These are phyloP conservation scores for Dioctria linearis DNA, from an alignment of 2,888 invertebrate species.

Conservation along the genomic window DNA sequence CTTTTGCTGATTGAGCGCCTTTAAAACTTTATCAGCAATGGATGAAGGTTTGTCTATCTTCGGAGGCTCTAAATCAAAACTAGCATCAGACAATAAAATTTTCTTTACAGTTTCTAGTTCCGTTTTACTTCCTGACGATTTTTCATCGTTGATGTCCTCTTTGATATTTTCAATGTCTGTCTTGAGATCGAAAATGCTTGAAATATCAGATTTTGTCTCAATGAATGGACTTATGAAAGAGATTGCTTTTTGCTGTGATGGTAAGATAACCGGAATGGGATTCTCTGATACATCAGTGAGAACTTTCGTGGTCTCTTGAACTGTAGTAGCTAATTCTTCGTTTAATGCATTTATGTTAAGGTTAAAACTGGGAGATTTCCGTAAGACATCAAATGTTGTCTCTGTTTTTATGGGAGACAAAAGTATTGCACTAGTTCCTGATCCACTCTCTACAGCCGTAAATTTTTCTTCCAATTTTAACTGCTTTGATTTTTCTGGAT, in stretches of 20 bases:
- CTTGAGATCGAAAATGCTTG: constrained; percentile 68
- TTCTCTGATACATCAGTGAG: constrained; percentile 64
- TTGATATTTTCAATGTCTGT: constrained; percentile 65
- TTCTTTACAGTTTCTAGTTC: constrained; percentile 69
- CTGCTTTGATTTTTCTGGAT: constrained; percentile 54
- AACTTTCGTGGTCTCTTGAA: constrained; percentile 68
- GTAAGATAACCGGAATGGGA: constrained; percentile 11
- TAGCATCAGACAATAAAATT: constrained; percentile 66
- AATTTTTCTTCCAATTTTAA: constrained; percentile 59
- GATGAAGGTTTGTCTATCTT: constrained; percentile 72
- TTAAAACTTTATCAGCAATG: constrained; percentile 77
- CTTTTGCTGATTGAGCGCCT: constrained; percentile 75
- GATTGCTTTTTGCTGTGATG: constrained; percentile 36
- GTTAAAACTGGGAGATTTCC: constrained; percentile 70
- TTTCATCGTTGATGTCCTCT: constrained; percentile 58
- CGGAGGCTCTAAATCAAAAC: constrained; percentile 67
- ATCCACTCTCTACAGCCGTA: constrained; percentile 24
- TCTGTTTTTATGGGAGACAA: constrained; percentile 64
- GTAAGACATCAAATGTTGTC: constrained; percentile 72
- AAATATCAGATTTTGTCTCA: constrained; percentile 63
- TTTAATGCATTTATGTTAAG: constrained; percentile 68
- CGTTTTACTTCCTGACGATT: constrained; percentile 63
- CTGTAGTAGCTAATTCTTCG: constrained; percentile 68
- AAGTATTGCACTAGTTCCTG: constrained; percentile 37
- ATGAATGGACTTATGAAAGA: constrained; percentile 66